Conservation (phyloP, 2,113 vertebrate genomes). For the Xyliphius kryptos region DNA sequence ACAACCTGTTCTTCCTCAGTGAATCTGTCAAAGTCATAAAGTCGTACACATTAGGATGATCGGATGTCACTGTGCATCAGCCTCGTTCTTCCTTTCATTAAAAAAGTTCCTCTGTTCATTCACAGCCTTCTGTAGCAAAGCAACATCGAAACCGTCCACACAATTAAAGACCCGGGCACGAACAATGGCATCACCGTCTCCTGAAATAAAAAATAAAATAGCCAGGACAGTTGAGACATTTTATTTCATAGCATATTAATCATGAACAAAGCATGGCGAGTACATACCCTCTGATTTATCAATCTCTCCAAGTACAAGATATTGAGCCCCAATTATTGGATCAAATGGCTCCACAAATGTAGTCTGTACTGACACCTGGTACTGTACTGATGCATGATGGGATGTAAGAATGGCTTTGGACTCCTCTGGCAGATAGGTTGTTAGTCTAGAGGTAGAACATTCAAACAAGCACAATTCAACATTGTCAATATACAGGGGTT, state of each 20-base stretch:
- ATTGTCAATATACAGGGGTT: no score
- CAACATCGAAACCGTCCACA: slow-evolving; percentile 79
- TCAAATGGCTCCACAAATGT: slow-evolving; percentile 83
- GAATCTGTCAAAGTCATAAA: no score
- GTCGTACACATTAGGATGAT: no score
- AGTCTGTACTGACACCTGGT: slow-evolving; percentile 68
- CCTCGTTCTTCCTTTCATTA: slow-evolving; percentile 49
- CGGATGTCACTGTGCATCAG: slow-evolving; percentile 1
- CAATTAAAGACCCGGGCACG: slow-evolving; percentile 81
- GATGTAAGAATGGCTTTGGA: slow-evolving; percentile 68
- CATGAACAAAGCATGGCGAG: no score
- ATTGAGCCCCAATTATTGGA: slow-evolving; percentile 74
- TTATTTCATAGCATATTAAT: no score
- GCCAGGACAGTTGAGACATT: not conserved
- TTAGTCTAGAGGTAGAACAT: slow-evolving; percentile 61
- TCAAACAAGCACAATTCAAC: no score
- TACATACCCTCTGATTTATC: slow-evolving; percentile 73
- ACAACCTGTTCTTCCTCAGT: no score
- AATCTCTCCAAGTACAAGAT: slow-evolving; percentile 79
- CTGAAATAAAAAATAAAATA: slow-evolving; percentile 11
- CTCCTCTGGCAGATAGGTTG: slow-evolving; percentile 62
- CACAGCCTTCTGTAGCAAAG: slow-evolving; percentile 77
- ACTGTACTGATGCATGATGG: slow-evolving; percentile 63
- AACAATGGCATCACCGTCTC: slow-evolving; percentile 59
- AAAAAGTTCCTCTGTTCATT: slow-evolving; percentile 78